These are phyloP conservation scores for Arenicola marina DNA, from an alignment of 2,888 invertebrate genomes.

Conservation along the genomic window DNA sequence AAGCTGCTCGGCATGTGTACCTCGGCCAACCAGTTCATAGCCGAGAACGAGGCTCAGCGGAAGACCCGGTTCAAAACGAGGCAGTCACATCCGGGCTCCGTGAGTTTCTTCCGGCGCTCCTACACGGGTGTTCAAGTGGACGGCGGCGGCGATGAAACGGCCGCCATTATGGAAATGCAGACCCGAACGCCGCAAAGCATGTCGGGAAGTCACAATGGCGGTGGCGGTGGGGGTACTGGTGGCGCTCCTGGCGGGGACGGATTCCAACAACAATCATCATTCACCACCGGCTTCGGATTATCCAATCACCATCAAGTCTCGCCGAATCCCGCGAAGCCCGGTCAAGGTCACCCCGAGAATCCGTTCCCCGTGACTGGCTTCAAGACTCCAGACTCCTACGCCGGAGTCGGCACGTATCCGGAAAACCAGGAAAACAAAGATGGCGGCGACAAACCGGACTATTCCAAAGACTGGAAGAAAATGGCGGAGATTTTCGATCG, in stretches of 20 bases:
- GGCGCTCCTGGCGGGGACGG: neutral
- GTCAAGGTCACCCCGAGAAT: neutral
- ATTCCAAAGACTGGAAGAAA: constrained; percentile 33
- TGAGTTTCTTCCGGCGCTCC: neutral
- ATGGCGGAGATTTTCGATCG: constrained; percentile 39
- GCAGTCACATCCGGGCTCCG: neutral
- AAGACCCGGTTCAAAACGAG: neutral
- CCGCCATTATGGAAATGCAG: neutral
- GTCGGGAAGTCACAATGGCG: neutral
- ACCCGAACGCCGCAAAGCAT: neutral
- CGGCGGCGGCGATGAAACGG: neutral
- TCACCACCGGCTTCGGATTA: too few relatives aligned
- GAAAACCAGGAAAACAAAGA: neutral
- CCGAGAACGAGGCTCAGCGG: neutral
- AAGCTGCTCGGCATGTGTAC: constrained; percentile 17
- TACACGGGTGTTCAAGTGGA: neutral
- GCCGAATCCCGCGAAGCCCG: neutral
- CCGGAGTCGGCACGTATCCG: neutral
- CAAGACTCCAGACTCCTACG: neutral
- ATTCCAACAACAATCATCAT: neutral
- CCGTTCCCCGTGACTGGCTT: neutral
- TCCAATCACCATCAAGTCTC: too few relatives aligned
- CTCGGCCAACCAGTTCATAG: neutral
- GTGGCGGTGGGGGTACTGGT: neutral
- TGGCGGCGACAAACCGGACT: constrained; percentile 13